Conservation (phyloP, 2,113 vertebrate genomes). For the Psilopsiagon aymara region DNA sequence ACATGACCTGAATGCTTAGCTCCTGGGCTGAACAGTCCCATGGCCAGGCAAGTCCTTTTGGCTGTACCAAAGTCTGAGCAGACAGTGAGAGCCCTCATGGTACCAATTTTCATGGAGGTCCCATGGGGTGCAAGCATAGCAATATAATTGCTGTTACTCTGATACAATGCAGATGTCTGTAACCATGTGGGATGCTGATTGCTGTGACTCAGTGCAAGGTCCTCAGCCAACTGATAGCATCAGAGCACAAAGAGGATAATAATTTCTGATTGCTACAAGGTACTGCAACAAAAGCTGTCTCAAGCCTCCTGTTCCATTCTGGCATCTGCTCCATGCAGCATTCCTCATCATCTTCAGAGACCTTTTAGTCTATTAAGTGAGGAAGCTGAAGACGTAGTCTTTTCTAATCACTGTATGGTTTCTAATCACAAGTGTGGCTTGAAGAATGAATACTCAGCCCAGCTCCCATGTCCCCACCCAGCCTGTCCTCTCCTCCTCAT, state of each 20-base stretch:
- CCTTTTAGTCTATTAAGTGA: neutral
- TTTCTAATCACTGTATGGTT: neutral
- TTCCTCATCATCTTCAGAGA: constrained; percentile 56
- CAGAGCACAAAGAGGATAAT: neutral
- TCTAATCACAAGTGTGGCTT: neutral
- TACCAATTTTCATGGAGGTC: neutral
- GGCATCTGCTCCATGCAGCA: neutral
- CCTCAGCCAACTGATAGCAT: constrained; percentile 34
- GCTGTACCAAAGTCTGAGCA: neutral
- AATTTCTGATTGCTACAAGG: neutral
- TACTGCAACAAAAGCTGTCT: neutral
- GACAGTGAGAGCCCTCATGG: neutral
- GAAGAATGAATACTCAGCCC: neutral
- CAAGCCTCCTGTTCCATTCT: constrained; percentile 47
- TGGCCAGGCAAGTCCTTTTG: neutral
- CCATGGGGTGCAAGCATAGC: neutral
- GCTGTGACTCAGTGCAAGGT: neutral
- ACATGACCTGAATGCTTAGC: neutral
- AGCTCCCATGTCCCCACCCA: neutral
- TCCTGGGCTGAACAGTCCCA: neutral
- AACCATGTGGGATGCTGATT: neutral
- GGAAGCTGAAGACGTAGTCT: constrained; percentile 13
- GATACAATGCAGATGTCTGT: neutral
- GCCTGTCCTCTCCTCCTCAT: neutral
- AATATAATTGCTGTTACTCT: neutral